A percentile compares a stretch with the other conserved stretches of the same genome.
These are phyloP conservation scores for Neofelis nebulosa DNA, from an alignment of 2,113 vertebrate species.

Conservation along the genomic window DNA sequence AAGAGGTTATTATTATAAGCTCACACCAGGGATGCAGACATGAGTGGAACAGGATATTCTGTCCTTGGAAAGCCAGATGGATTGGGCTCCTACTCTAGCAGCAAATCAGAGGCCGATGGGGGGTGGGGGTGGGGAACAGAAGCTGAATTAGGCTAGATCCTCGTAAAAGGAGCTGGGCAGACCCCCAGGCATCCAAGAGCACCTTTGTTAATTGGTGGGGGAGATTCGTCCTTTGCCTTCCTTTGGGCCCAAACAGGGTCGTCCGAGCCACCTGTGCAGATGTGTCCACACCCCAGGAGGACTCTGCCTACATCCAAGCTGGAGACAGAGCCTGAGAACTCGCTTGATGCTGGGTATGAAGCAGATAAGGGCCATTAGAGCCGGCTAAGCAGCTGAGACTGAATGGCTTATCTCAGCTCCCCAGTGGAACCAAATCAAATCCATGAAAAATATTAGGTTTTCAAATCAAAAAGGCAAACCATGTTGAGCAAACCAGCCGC, in stretches of 20 bases:
- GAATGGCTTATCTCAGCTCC: constrained; percentile 41
- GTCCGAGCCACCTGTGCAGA: neutral
- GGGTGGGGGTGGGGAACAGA: too few species aligned
- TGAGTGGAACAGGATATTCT: neutral
- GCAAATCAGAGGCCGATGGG: neutral
- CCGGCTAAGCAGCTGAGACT: neutral
- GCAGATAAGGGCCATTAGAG: neutral
- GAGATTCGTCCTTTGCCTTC: neutral
- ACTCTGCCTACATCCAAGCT: neutral
- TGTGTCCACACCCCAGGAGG: too few species aligned
- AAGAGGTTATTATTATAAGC: neutral
- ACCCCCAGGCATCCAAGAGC: neutral
- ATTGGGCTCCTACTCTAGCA: neutral
- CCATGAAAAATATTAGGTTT: constrained; percentile 71
- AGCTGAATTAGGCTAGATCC: too few species aligned
- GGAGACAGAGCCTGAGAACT: neutral
- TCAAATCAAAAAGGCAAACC: constrained; percentile 44
- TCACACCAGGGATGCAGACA: neutral
- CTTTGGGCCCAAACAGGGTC: neutral
- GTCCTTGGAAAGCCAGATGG: neutral
- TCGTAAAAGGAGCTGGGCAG: neutral
- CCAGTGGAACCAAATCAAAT: constrained; percentile 61
- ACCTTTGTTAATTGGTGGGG: neutral
- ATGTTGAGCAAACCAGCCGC: constrained; percentile 14
- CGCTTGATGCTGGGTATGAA: neutral